Conservation (phyloP, 2,888 invertebrate genomes). For the Nebria salina region DNA sequence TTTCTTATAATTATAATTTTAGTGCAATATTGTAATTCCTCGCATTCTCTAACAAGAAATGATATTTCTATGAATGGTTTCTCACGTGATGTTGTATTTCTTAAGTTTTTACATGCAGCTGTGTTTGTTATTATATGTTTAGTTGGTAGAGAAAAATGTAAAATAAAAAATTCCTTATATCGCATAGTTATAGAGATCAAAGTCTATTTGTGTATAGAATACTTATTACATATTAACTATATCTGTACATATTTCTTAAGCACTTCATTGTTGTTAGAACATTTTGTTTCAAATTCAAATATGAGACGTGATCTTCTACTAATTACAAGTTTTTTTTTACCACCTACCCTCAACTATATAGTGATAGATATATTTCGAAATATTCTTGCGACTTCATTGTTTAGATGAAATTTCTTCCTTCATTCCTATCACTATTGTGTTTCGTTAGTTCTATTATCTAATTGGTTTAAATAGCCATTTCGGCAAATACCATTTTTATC, state of each 20-base stretch:
- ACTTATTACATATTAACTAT: constrained; percentile 30
- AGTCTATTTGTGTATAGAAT: constrained; percentile 45
- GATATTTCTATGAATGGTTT: constrained; percentile 33
- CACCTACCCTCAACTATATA: not conserved
- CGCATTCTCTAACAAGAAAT: constrained; percentile 21
- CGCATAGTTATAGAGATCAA: constrained; percentile 37
- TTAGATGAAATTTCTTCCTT: too few species aligned
- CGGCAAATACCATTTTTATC: too few species aligned
- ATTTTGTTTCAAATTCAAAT: constrained; percentile 38
- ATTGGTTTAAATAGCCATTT: too few species aligned
- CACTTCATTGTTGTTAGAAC: constrained; percentile 42
- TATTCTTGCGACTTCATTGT: not conserved
- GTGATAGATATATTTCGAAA: not conserved
- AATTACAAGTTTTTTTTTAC: not conserved
- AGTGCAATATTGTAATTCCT: constrained; percentile 36
- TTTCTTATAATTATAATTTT: constrained; percentile 8
- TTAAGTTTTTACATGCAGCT: constrained; percentile 41
- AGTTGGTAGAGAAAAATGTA: constrained; percentile 40
- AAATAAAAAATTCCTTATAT: constrained; percentile 20
- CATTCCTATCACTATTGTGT: too few species aligned
- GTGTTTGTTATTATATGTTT: constrained; percentile 42
- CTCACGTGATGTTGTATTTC: constrained; percentile 42
- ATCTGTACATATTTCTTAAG: constrained; percentile 44
- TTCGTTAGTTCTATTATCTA: too few species aligned
- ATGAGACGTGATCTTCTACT: constrained; percentile 40